phyloP scores from a whole-genome alignment of 2,888 invertebrate species.

The Tiliacea citrago region DNA sequence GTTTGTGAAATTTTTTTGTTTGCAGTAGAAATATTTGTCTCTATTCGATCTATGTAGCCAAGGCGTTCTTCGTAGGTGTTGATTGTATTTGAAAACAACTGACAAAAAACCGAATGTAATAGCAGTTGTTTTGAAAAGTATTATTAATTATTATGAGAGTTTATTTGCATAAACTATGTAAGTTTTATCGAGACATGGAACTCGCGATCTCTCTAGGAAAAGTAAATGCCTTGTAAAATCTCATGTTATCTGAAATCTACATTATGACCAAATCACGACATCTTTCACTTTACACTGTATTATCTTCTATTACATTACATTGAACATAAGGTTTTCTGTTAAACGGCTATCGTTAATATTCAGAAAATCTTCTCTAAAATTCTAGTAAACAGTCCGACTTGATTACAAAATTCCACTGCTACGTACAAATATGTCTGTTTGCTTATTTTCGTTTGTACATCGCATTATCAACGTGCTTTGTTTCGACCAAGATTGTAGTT shows the following conservation, averaged over 20 bases:
- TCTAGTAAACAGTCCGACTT: constrained; percentile 11
- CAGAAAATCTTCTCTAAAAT: neutral
- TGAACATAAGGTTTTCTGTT: neutral
- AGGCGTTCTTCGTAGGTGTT: constrained; percentile 43
- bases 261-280: constrained; percentile 4
- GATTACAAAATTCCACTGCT: constrained; percentile 37
- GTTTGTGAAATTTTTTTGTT: too few relatives aligned
- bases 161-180: too few relatives aligned
- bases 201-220: neutral
- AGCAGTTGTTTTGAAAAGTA: constrained; percentile 14
- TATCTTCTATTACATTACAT: neutral
- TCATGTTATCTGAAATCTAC: neutral
- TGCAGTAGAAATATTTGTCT: constrained; percentile 69
- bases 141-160: too few relatives aligned
- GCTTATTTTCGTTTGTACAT: constrained; percentile 47
- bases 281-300: constrained; percentile 18
- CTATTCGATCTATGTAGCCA: constrained; percentile 32
- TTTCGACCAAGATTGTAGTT: constrained; percentile 47
- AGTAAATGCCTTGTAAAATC: constrained; percentile 4
- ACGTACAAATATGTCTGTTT: constrained; percentile 33
- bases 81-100: constrained; percentile 9
- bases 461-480: constrained; percentile 59
- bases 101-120: constrained; percentile 4
- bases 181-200: constrained; percentile 2
- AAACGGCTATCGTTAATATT: too few relatives aligned